These are phyloP conservation scores for Tridacna gigas DNA, from an alignment of 2,888 invertebrate genomes.

Conservation along the genomic window DNA sequence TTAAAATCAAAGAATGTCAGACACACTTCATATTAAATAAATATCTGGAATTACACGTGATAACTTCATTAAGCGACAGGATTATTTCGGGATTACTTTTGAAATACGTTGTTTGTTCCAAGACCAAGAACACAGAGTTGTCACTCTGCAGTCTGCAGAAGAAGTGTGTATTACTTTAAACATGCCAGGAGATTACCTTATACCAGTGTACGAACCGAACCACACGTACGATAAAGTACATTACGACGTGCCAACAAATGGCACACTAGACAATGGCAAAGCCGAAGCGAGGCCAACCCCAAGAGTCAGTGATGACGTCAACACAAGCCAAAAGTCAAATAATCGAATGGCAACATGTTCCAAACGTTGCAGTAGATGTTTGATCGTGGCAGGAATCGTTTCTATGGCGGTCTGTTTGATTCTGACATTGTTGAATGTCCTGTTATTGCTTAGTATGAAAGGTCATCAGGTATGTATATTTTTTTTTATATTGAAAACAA, in stretches of 20 bases:
- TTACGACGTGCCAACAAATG: neutral
- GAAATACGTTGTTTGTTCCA: too few species aligned
- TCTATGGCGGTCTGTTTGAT: slow-evolving; percentile 5
- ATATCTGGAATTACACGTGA: too few species aligned
- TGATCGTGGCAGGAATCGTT: neutral
- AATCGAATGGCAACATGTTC: neutral
- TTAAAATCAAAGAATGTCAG: too few species aligned
- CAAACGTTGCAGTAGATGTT: neutral
- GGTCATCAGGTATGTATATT: neutral
- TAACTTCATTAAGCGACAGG: too few species aligned
- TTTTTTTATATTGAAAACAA: too few species aligned
- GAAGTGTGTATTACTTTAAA: neutral
- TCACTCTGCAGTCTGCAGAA: too few species aligned
- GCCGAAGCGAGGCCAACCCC: neutral
- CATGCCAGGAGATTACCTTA: slow-evolving; percentile 4
- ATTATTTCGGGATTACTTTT: too few species aligned
- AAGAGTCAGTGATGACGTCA: slow-evolving; percentile 8
- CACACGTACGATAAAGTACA: slow-evolving; percentile 9
- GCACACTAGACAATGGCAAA: neutral
- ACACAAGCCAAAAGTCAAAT: neutral
- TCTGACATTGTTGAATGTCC: neutral
- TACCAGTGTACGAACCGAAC: slow-evolving; percentile 16
- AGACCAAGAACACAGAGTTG: too few species aligned
- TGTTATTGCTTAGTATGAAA: neutral
- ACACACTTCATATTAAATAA: too few species aligned